A percentile compares a stretch with the other conserved stretches of the same genome.
These are phyloP conservation scores for Rhinichthys klamathensis DNA, from an alignment of 2,113 vertebrate species.

Conservation along the genomic window DNA sequence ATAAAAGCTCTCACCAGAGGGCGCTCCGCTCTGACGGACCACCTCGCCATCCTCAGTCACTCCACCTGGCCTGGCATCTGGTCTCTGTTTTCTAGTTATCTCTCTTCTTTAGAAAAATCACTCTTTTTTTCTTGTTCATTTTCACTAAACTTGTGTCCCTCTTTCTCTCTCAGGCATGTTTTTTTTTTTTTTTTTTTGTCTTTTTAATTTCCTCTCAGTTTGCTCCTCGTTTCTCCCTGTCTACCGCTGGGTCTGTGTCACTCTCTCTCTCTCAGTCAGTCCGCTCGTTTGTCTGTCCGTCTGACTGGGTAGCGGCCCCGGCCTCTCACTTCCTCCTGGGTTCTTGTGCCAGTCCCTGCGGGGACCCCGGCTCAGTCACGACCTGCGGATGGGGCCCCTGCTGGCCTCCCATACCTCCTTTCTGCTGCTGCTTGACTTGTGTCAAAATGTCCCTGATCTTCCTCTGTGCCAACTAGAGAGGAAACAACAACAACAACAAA, in stretches of 20 bases:
- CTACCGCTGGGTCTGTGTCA: conserved; percentile 72
- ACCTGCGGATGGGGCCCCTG: conserved; percentile 67
- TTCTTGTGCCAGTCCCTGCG: conserved; percentile 71
- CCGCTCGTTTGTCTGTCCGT: conserved; percentile 63
- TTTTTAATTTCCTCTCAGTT: conserved; percentile 55
- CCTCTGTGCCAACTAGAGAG: conserved; percentile 87
- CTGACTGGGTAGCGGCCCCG: conserved; percentile 43
- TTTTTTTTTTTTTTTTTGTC: conserved; percentile 45
- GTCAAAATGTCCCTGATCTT: conserved; percentile 96
- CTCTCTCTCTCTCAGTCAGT: conserved; percentile 65
- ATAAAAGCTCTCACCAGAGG: conserved; percentile 52
- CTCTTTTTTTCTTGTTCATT: conserved; percentile 46
- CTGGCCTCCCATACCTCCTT: conserved; percentile 80
- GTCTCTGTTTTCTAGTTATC: conserved; percentile 72
- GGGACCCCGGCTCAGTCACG: conserved; percentile 70
- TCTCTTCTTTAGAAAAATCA: conserved; percentile 54
- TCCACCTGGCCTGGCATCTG: conserved; percentile 78
- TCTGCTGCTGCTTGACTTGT: conserved; percentile 92
- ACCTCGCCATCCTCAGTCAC: conserved; percentile 74
- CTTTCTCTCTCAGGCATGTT: conserved; percentile 42
- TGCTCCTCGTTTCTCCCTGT: conserved; percentile 68
- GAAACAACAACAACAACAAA: not conserved
- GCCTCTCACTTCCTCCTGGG: conserved; percentile 81
- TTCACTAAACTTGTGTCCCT: conserved; percentile 60
- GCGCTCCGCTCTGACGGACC: conserved; percentile 9